These are phyloP conservation scores for Enteromius afrohamiltoni DNA, from an alignment of 2,797 vertebrate genomes.

Conservation along the genomic window DNA sequence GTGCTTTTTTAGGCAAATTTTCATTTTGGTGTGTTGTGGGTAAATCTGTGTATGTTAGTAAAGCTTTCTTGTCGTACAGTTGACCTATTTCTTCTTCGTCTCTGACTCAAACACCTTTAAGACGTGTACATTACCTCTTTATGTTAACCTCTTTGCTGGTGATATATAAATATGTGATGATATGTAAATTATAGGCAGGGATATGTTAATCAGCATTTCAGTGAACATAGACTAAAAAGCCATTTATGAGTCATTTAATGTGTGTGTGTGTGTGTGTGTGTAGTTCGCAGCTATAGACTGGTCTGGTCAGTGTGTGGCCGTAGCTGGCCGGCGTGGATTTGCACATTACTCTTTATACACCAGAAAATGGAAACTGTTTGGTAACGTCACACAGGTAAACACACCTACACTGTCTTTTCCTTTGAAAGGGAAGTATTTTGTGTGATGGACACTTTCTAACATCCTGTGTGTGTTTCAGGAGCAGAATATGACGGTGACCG, in stretches of 20 bases:
- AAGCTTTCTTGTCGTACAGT: no score
- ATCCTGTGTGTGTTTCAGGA: conserved; percentile 76
- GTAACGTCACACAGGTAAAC: conserved; percentile 95
- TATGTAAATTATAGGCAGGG: no score
- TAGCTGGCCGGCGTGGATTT: conserved; percentile 95
- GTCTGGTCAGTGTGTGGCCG: conserved; percentile 92
- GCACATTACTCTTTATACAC: conserved; percentile 96
- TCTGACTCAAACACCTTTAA: neutral
- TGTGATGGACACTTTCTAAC: neutral
- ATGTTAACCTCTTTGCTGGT: no score
- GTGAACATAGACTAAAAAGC: neutral
- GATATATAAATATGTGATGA: no score
- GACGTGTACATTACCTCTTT: no score
- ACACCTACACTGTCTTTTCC: neutral
- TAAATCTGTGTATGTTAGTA: no score
- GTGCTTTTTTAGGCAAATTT: neutral
- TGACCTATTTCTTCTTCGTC: no score
- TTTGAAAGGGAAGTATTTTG: neutral
- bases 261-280: conserved; percentile 51
- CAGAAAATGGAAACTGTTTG: conserved; percentile 99
- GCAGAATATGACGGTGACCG: conserved; percentile 97
- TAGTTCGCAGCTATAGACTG: conserved; percentile 98
- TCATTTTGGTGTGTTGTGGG: no score
- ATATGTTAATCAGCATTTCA: neutral
- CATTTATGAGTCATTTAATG: fast-evolving